phyloP scores from a whole-genome alignment of 1,140 invertebrate genomes.

The Stratiolaelaps scimitus region DNA sequence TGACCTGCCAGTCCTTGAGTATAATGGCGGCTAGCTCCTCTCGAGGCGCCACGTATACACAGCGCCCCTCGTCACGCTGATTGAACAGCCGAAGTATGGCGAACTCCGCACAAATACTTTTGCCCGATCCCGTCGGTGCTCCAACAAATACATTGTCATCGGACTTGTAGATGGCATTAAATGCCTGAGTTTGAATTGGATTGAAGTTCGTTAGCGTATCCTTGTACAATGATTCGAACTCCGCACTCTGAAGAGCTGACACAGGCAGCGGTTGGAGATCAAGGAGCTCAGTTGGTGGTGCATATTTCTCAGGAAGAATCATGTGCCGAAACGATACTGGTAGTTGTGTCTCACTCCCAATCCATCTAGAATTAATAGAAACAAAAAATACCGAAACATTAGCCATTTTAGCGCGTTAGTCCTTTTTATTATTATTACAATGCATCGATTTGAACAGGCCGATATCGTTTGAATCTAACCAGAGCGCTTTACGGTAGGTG shows the following conservation, averaged over 20 bases:
- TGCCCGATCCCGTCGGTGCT: constrained; percentile 91
- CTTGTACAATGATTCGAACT: constrained; percentile 71
- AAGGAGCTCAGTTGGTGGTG: constrained; percentile 92
- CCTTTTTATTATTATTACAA: too few relatives aligned
- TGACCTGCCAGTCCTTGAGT: constrained; percentile 76
- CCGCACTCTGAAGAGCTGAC: constrained; percentile 56
- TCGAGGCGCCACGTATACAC: constrained; percentile 85
- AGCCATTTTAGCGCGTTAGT: too few relatives aligned
- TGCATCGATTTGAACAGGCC: too few relatives aligned
- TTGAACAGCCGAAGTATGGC: constrained; percentile 78
- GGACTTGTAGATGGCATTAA: constrained; percentile 95
- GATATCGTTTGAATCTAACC: too few relatives aligned
- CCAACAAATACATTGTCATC: constrained; percentile 98
- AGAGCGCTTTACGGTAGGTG: too few relatives aligned
- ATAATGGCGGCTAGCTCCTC: constrained; percentile 82
- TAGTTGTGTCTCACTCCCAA: constrained; percentile 83
- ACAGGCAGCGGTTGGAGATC: constrained; percentile 90
- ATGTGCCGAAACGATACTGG: constrained; percentile 95
- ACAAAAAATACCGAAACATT: constrained; percentile 37
- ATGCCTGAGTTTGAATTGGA: constrained; percentile 98
- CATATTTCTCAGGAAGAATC: constrained; percentile 93
- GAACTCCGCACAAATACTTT: constrained; percentile 93
- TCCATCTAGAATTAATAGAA: constrained; percentile 51
- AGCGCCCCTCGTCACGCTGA: constrained; percentile 50
- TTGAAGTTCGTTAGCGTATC: constrained; percentile 88